A percentile compares a stretch with the other conserved stretches of the same genome.
Evolutionary conservation across 1,140 invertebrate genomes (phyloP).

Genomic region (Drosophila erecta): DNA sequence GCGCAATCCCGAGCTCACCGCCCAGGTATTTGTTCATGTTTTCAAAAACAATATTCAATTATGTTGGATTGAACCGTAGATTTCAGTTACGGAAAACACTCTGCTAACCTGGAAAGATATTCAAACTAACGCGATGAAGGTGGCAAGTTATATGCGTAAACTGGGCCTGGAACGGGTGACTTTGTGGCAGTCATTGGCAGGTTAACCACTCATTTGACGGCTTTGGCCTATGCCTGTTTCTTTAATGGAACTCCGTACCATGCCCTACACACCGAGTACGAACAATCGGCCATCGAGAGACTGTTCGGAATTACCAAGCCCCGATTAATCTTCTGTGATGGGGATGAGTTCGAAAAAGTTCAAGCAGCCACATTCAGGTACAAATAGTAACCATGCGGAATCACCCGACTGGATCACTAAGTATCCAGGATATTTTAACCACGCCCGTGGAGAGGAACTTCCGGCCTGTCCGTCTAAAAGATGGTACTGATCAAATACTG

Average conservation of each 20-base stretch:
- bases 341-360: conserved; percentile 31
- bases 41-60: neutral
- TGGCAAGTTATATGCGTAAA: conserved; percentile 23
- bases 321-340: conserved; percentile 58
- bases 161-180: conserved; percentile 10
- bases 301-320: conserved; percentile 42
- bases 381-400: conserved; percentile 42
- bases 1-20: conserved; percentile 33
- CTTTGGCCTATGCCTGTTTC: conserved; percentile 42
- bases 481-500: conserved; percentile 49
- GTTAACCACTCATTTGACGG: conserved; percentile 29
- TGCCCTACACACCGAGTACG: conserved; percentile 25
- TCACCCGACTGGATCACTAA: conserved; percentile 7
- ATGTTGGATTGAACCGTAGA: neutral
- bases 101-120: conserved; percentile 28
- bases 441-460: conserved; percentile 18
- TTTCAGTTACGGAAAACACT: conserved; percentile 45
- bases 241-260: conserved; percentile 35
- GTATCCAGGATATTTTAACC: conserved; percentile 31
- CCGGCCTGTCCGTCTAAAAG: conserved; percentile 13
- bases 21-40: conserved; percentile 25
- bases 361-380: conserved; percentile 21
- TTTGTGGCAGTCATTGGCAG: conserved; percentile 38
- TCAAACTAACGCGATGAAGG: conserved; percentile 19
- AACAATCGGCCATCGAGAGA: conserved; percentile 13